These are phyloP conservation scores for Melitaea athalia DNA, from an alignment of 2,888 invertebrate genomes.

Conservation along the genomic window DNA sequence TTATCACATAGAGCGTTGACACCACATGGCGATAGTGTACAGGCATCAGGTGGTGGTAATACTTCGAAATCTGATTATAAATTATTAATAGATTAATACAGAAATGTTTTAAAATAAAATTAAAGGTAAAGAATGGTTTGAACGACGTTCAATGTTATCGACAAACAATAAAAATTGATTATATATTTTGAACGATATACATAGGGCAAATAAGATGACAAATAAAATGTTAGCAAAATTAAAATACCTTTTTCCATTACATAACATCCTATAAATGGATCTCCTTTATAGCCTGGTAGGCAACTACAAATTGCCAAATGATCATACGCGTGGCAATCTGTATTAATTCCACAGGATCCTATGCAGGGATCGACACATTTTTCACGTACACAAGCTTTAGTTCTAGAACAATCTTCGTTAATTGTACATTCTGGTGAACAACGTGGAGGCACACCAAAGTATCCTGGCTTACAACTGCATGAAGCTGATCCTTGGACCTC, in stretches of 20 bases:
- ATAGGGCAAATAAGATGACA: neutral
- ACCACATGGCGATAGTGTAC: slow-evolving; percentile 85
- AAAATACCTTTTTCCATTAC: slow-evolving; percentile 54
- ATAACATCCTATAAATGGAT: slow-evolving; percentile 85
- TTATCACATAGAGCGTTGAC: slow-evolving; percentile 83
- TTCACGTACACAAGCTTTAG: slow-evolving; percentile 87
- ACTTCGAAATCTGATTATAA: slow-evolving; percentile 55
- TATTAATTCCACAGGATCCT: slow-evolving; percentile 86
- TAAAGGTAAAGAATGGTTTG: too few relatives aligned
- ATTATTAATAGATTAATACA: slow-evolving; percentile 10
- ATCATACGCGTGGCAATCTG: slow-evolving; percentile 87
- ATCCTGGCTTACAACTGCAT: slow-evolving; percentile 85
- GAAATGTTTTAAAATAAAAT: neutral
- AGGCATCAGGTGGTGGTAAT: slow-evolving; percentile 77
- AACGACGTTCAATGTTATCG: too few relatives aligned
- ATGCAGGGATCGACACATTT: slow-evolving; percentile 89
- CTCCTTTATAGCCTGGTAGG: slow-evolving; percentile 85
- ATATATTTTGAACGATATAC: neutral
- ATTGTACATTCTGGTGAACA: slow-evolving; percentile 90
- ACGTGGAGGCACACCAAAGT: slow-evolving; percentile 85
- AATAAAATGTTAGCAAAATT: neutral
- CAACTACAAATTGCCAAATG: slow-evolving; percentile 91
- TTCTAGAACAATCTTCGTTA: slow-evolving; percentile 88
- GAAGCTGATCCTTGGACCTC: slow-evolving; percentile 77
- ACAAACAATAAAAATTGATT: too few relatives aligned